Conservation (phyloP, 2,797 vertebrate species). For the Scarus forsteni region DNA sequence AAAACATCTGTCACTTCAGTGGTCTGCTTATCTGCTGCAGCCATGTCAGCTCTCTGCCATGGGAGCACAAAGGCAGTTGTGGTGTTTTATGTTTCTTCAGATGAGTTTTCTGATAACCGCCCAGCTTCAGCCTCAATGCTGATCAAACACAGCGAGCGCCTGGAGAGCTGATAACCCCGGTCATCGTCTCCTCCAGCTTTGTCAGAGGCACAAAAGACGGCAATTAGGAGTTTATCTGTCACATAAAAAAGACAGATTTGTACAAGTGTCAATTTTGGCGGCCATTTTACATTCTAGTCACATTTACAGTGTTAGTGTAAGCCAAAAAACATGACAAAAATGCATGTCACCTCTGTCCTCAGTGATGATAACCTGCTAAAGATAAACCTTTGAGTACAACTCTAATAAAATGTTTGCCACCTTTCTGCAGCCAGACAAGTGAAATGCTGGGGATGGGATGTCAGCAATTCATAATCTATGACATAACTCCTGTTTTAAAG, state of each 20-base stretch:
- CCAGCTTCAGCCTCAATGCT: constrained; percentile 53
- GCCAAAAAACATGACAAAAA: too few species aligned
- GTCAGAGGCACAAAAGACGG: constrained; percentile 75
- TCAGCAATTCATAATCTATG: too few species aligned
- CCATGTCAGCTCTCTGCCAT: constrained; percentile 62
- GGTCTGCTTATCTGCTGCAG: constrained; percentile 73
- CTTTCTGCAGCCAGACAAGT: too few species aligned
- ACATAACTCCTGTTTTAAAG: too few species aligned
- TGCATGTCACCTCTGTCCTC: too few species aligned
- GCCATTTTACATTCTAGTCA: too few species aligned
- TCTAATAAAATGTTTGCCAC: too few species aligned
- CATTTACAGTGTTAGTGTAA: too few species aligned
- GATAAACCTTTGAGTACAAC: too few species aligned
- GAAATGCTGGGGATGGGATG: too few species aligned
- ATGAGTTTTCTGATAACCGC: constrained; percentile 62
- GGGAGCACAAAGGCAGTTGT: constrained; percentile 60
- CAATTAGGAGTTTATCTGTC: constrained; percentile 80
- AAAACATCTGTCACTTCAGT: constrained; percentile 68
- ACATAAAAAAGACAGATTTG: constrained; percentile 9
- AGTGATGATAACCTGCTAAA: too few species aligned
- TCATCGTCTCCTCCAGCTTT: constrained; percentile 67
- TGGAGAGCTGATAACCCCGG: constrained; percentile 63
- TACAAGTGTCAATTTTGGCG: too few species aligned
- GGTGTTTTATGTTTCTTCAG: constrained; percentile 59
- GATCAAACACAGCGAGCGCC: constrained; percentile 75